A percentile compares a stretch with the other conserved stretches of the same genome.
Evolutionary conservation across 2,888 invertebrate species (phyloP).

Genomic region (Acleris sparsana): DNA sequence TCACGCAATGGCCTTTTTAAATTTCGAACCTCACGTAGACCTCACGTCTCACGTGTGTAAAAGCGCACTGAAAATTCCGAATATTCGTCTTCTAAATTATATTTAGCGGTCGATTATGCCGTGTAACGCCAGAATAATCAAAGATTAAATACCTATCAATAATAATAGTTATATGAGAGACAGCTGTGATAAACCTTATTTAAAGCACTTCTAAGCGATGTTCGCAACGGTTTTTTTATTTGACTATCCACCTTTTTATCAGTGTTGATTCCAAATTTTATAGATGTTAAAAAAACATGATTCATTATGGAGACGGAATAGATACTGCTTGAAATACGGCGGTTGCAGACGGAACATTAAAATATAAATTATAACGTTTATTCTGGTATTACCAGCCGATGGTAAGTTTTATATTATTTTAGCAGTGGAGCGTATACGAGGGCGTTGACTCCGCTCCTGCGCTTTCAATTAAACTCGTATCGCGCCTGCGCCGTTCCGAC

Average conservation of each 20-base stretch:
- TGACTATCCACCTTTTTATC: neutral
- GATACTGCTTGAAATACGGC: constrained; percentile 23
- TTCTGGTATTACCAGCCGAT: constrained; percentile 54
- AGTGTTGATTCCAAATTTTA: constrained; percentile 4
- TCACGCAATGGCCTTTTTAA: constrained; percentile 18
- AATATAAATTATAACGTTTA: constrained; percentile 37
- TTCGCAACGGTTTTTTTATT: too few species aligned
- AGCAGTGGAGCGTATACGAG: constrained; percentile 56
- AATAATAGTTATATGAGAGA: too few species aligned
- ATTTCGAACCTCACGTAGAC: constrained; percentile 7
- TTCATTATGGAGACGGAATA: constrained; percentile 19
- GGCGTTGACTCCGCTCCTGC: constrained; percentile 60
- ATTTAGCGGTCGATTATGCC: too few species aligned
- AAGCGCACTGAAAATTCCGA: neutral
- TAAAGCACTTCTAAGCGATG: too few species aligned
- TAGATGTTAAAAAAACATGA: constrained; percentile 22
- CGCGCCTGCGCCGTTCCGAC: constrained; percentile 22
- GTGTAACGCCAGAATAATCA: too few species aligned
- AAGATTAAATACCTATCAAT: too few species aligned
- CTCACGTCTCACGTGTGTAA: too few species aligned
- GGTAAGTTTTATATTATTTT: constrained; percentile 66
- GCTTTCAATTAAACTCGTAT: constrained; percentile 42
- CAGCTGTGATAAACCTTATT: too few species aligned
- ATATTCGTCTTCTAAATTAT: too few species aligned
- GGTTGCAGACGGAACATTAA: constrained; percentile 28